Evolutionary conservation across 1,140 invertebrate species (phyloP), one percentile per base, ranked within the genome.

Genomic region (Trichonephila inaurata): DNA sequence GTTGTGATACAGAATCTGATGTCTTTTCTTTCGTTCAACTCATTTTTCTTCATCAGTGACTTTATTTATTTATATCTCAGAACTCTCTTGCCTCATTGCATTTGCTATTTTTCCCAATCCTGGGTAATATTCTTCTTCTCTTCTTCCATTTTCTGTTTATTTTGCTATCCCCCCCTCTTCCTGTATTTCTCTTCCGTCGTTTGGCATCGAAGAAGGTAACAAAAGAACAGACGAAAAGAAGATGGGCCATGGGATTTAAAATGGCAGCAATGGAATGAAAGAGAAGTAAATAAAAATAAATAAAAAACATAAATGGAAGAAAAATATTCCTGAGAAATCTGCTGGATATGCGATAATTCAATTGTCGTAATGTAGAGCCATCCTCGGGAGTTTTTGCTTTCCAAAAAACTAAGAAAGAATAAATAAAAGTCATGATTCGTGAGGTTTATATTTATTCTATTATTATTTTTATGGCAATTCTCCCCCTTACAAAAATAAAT

Each of bases 291-390:
- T 85, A 28, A 85, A 85, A 85, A 85, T 61, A 85, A 85, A 33
- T 51, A 85, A 85, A 85, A 60, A 61, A n/a, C 3, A 61, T 18
- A 60, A 85, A 83, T 18, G 8, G 12, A 60, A 61, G 8, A 61
- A 85, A 85, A 28, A 60, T 14, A 24, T 24, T n/a, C 24, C 14
- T 58, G 18, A 85, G 83, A 85, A 85, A 85, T 85, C 44, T 21
- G 58, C 51, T 85, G 83, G 83, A 85, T 85, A 85, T 85, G 83
- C 83, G 83, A 85, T 85, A 85, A 85, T 85, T 85, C 83, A 85
- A 85, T 85, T 85, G 83, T 85, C 83, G 83, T 85, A 85, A 85
- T 60, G 83, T 85, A 85, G 44, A 44, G 83, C 83, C 21, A 61
- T 85, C n/a, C 58, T 61, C 83, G n/a, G 21, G 83, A 60, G 58